phyloP scores from a whole-genome alignment of 1,140 invertebrate species.

The Myzus persicae region DNA sequence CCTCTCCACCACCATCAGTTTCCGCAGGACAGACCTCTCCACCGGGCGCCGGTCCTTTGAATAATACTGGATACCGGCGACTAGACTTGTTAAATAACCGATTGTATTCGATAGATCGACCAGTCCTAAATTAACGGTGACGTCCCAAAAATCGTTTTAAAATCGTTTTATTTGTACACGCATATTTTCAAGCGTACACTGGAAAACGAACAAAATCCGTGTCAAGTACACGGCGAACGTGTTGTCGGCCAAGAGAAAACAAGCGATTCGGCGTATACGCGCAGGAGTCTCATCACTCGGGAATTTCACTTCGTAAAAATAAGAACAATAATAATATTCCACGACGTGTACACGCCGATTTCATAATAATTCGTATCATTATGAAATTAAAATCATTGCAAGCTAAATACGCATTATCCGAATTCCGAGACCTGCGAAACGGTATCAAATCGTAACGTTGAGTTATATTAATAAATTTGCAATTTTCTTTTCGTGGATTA shows the following conservation, averaged over 20 bases:
- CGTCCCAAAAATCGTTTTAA: neutral
- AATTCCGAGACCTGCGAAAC: neutral
- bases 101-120: neutral
- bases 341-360: neutral
- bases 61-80: too few relatives aligned
- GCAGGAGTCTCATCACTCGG: neutral
- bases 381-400: neutral
- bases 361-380: slow-evolving; percentile 1
- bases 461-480: neutral
- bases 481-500: neutral
- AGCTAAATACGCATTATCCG: neutral
- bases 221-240: neutral
- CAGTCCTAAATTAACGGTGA: neutral
- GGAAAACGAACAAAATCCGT: neutral
- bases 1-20: too few relatives aligned
- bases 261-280: neutral
- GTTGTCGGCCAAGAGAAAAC: neutral
- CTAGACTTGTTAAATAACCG: neutral
- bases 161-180: neutral
- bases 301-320: neutral
- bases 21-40: too few relatives aligned
- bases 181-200: neutral
- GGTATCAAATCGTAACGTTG: neutral
- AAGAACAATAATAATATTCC: neutral
- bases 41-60: too few relatives aligned